Base-by-base conservation (phyloP, 2,888 invertebrate species). In the Crossocerus cetratus region DNA sequence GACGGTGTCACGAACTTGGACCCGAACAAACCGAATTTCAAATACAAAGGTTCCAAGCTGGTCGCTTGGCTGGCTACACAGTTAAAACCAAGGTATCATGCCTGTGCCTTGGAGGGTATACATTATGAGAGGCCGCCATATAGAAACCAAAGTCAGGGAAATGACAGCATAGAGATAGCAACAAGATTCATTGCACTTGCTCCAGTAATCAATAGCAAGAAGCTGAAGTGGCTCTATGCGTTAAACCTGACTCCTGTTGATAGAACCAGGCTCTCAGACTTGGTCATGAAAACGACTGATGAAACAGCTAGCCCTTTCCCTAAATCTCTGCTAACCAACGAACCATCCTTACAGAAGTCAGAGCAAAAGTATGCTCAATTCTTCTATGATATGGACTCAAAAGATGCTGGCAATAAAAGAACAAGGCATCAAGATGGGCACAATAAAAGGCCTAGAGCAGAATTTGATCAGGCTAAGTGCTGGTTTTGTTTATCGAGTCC, bases 401-500 rank as follows among this genome's bases (percentile, higher is more conserved):
- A 91, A 20, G 91, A 93, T 3, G 91, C 91, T 32, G 49, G 49
- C 3, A 92, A 92, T 71, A 93, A 92, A 86, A 93, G 92, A 87
- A 88, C 91, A 14, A 83, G 84, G 61, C 90, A 91, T 65, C 86
- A 89, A 2, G 91, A 92, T 21, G 92, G 92, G 45, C 86, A 89
- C 16, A 92, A 92, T 75, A 94, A 93, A 78, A 92, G 91, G 72
- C 90, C 90, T 2, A 91, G 90, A 86, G 91, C 92, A 67, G 93
- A 93, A 74, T 93, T 95, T 86, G 95, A 96, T 90, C 94, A 94
- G 88, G 94, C 94, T 45, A 93, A 95, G 70, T 99, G 99, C 86
- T 99, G 99, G 99, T 99, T 99, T 91, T 99, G 99, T 88, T 92
- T 99, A n/a, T 95, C 97, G 0, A 98, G 98, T 76, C 95, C 97